Percentiles rank a stretch among this genome's conserved stretches.
Evolutionary conservation across 2,888 invertebrate genomes (phyloP).

Genomic region (Timema podura): DNA sequence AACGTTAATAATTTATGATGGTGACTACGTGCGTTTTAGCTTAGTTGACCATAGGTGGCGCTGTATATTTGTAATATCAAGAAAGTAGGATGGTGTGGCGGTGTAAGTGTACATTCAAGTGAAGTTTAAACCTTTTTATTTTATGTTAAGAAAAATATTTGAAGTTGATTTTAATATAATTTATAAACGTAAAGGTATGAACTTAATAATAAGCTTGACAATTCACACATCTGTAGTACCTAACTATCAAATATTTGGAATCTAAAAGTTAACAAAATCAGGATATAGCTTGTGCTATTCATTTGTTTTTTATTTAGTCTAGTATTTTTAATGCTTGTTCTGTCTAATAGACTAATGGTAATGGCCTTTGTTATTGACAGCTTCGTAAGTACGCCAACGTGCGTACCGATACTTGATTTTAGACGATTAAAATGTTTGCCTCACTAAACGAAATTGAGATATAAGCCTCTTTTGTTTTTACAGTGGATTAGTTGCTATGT

Average conservation of each 20-base stretch:
- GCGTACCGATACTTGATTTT: too few species aligned
- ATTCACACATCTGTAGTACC: too few species aligned
- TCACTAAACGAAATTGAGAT: too few species aligned
- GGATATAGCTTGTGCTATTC: too few species aligned
- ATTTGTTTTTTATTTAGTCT: too few species aligned
- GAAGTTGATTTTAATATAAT: slow-evolving; percentile 15
- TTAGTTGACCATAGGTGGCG: slow-evolving; percentile 26
- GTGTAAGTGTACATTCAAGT: slow-evolving; percentile 21
- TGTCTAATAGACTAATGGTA: slow-evolving; percentile 5
- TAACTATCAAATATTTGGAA: too few species aligned
- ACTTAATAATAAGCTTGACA: too few species aligned
- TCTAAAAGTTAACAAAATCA: too few species aligned
- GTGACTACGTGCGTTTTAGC: slow-evolving; percentile 28
- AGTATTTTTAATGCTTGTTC: too few species aligned
- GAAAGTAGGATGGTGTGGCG: slow-evolving; percentile 28
- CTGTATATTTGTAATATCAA: slow-evolving; percentile 17
- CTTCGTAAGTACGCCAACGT: background rate
- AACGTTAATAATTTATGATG: background rate
- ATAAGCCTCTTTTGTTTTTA: too few species aligned
- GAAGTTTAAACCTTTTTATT: slow-evolving; percentile 21
- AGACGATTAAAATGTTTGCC: too few species aligned
- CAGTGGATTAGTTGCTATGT: too few species aligned
- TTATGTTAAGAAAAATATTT: background rate
- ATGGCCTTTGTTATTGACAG: slow-evolving; percentile 24
- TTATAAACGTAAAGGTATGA: slow-evolving; percentile 22